Evolutionary conservation across 1,140 invertebrate genomes (phyloP), one percentile per base, ranked within the genome.

Genomic region (Druon quercuslanigerum): DNA sequence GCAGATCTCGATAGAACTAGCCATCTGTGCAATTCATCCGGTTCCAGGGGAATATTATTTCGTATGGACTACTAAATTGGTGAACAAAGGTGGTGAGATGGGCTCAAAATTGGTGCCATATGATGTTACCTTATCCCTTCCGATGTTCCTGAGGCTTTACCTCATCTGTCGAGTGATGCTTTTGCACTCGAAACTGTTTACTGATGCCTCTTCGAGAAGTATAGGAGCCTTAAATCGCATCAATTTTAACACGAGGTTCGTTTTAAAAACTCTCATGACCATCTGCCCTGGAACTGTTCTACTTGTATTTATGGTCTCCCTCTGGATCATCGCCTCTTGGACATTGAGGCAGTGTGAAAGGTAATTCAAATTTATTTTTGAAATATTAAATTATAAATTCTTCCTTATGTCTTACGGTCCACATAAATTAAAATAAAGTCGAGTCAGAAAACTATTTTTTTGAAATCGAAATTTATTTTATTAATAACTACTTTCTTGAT

Each of bases 291-390:
- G 98, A 82, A 99, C 98, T 70, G 98, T 99, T 76, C 94, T 99
- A 83, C 93, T 99, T 79, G 98, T 99, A 74, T 99, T 99, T 92
- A 99, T 99, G 96, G 96, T 99, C 74, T 99, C 98, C 0, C 92
- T 99, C 70, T 99, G 99, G 98, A 98, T 99, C 91, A 99, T 99
- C 84, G 98, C 98, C 66, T 99, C 97, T 85, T 99, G 99, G 99
- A 98, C 98, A 73, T 92, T 99, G 79, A 94, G 99, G 84, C 97
- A 99, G 84, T 99, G 99, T 91, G 99, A 99, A 94, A 97, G 98
- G 98, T 99, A 94, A 93, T 94, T 77, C 4, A 50, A 73, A 16
- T 20, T 52, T n/a, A n/a, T n/a, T n/a, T n/a, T n/a, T n/a, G n/a
- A n/a, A n/a, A n/a, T n/a, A n/a, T n/a, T n/a, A n/a, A n/a, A n/a